Evolutionary conservation across 1,140 invertebrate species (phyloP), one percentile per base, ranked within the genome.

Genomic region (Pseudomyrmex pallidus): DNA sequence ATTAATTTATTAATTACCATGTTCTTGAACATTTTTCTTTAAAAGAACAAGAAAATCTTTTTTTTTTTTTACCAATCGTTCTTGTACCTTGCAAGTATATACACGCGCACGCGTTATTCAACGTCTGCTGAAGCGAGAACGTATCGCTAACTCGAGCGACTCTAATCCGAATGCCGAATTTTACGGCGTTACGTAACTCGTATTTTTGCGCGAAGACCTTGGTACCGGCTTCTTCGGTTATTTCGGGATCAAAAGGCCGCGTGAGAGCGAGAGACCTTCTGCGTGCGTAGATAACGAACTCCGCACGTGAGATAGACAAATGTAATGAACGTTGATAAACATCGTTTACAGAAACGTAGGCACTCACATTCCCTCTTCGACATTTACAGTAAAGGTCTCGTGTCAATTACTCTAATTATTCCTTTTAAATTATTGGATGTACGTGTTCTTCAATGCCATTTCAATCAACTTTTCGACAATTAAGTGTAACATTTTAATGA

Each of bases 201-300:
- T 83, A 83, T 87, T 87, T 87, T 89, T 64, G 52, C 68, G 8
- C 44, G 57, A 20, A 50, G 72, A 74, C 82, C 87, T 88, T 87
- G 74, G 15, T 63, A 74, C 35, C 54, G 22, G 48, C 74, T 76
- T 74, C 85, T 84, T 82, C 50, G 59, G 63, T 64, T 88, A 88
- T 85, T 88, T 87, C 72, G 74, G 86, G 59, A 72, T 68, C 57
- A 83, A 76, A 73, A 73, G 54, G 20, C 63, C 13, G 63, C n/a
- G 63, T 15, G 52, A 64, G 52, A 64, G 17, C 76, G 22, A 61
- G 35, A 54, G 48, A 25, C 15, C 78, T 57, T 46, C 57, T 63
- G 12, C 63, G 56, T 22, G 56, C 35, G 35, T 44, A 85, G 74
- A 76, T 85, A 87, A 87, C 48, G 83, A 87, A 35, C 56, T 57